Base-by-base conservation (phyloP, 2,797 vertebrate genomes). In the Gymnoscopelus braueri region DNA sequence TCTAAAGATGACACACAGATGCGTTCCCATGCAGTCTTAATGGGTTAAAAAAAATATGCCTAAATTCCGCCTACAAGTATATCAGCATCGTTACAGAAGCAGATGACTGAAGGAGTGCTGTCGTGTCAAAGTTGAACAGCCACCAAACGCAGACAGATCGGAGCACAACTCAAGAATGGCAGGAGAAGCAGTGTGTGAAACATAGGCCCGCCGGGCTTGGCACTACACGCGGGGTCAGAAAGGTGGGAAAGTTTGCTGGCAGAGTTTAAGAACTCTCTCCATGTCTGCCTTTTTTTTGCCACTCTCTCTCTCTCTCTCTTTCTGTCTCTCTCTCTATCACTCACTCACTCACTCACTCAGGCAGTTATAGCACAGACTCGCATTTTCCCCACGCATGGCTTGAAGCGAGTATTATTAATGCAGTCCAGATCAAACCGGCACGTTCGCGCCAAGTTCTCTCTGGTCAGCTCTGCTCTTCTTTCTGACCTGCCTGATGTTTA, bases 361-460 rank as follows among this genome's bases (percentile, higher is more conserved):
- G 87, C 90, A 89, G 89, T 91, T 91, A 44, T 19, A 88, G 76
- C 78, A 65, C 63, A 81, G 81, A 81, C 89, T 80, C 82, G 74
- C 72, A 84, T 86, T 90, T 89, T 67, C 72, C 63, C 74, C 48
- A 60, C 80, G 87, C 71, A 74, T 80, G 75, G 82, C 84, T 86
- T 71, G 69, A 77, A 85, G 84, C 78, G 29, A 80, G 84, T 82
- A 76, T 84, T 76, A 82, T 84, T 76, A 82, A 90, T 88, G 85
- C 79, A 81, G 86, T 78, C 78, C 77, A 88, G 86, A 91, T 91
- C 85, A 91, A 90, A 88, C 87, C 62, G 61, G 63, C 60, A 66
- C 76, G n/a, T n/a, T n/a, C n/a, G n/a, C n/a, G n/a, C n/a, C 71
- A 23, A 9, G 65, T 78, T 82, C 82, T 82, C 82, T 72, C 63